These are phyloP conservation scores for Phania funesta DNA, from an alignment of 2,888 invertebrate species.

Conservation along the genomic window DNA sequence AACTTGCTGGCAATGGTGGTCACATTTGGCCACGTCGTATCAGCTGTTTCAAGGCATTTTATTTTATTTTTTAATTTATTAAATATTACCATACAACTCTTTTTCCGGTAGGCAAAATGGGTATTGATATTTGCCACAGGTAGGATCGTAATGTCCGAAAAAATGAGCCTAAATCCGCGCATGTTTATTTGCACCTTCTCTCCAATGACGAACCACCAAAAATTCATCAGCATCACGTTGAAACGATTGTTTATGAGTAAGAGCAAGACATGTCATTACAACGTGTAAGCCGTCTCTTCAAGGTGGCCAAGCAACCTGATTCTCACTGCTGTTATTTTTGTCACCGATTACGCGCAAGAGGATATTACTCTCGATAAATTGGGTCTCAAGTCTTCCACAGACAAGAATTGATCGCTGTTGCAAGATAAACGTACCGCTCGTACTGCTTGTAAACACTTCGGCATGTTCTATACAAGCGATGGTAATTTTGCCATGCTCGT, in stretches of 20 bases:
- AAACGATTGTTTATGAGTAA: conserved; percentile 98
- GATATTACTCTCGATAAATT: conserved; percentile 98
- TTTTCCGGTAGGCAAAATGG: too few relatives aligned
- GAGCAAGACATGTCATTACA: conserved; percentile 97
- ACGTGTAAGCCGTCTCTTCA: conserved; percentile 92
- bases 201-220: conserved; percentile 96
- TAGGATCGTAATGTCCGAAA: conserved; percentile 99
- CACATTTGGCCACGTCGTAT: too few relatives aligned
- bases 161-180: conserved; percentile 97
- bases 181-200: conserved; percentile 98
- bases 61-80: too few relatives aligned
- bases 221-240: conserved; percentile 97
- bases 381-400: conserved; percentile 95
- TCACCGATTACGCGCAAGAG: conserved; percentile 97
- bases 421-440: conserved; percentile 97
- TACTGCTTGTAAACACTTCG: conserved; percentile 98
- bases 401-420: conserved; percentile 95
- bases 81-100: too few relatives aligned
- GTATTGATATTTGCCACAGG: conserved; percentile 99
- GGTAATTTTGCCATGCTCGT: conserved; percentile 97
- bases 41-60: too few relatives aligned
- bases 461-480: conserved; percentile 98
- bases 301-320: conserved; percentile 90
- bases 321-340: conserved; percentile 94
- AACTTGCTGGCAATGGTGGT: too few relatives aligned